Percentiles rank a stretch among this genome's conserved stretches.
phyloP scores from a whole-genome alignment of 2,888 invertebrate species.

The Oegoconia quadripuncta region DNA sequence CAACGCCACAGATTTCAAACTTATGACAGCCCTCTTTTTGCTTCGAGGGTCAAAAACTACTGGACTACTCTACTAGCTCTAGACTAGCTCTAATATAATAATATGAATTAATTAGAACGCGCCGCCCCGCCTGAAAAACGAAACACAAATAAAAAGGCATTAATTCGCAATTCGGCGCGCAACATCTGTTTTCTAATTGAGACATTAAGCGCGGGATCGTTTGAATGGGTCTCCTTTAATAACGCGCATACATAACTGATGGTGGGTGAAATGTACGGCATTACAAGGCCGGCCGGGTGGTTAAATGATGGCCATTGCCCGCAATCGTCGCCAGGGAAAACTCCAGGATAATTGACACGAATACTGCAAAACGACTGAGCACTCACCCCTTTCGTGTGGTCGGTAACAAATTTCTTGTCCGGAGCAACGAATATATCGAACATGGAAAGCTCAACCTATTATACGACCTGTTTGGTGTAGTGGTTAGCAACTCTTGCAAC shows the following conservation, averaged over 20 bases:
- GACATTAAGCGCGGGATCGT: conserved; percentile 65
- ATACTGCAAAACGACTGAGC: conserved; percentile 49
- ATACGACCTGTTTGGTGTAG: neutral
- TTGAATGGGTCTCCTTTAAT: conserved; percentile 63
- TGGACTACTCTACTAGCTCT: no score
- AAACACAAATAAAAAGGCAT: conserved; percentile 48
- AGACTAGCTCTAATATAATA: no score
- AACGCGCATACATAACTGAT: conserved; percentile 65
- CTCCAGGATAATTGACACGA: conserved; percentile 69
- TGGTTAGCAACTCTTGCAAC: no score
- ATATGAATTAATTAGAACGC: conserved; percentile 32
- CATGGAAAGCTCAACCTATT: neutral
- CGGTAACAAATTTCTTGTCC: conserved; percentile 31
- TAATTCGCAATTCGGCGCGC: conserved; percentile 48
- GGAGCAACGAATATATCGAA: conserved; percentile 22
- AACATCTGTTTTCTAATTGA: conserved; percentile 71
- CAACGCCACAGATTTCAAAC: no score
- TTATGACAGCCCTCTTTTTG: no score
- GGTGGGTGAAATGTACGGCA: conserved; percentile 48
- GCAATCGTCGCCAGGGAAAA: conserved; percentile 64
- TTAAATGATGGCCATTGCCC: conserved; percentile 64
- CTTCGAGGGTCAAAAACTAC: no score
- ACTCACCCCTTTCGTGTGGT: conserved; percentile 20
- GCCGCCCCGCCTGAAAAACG: conserved; percentile 31
- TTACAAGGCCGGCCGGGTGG: conserved; percentile 46